Percentiles rank a stretch among this genome's conserved stretches.
Conservation (phyloP, 1,140 invertebrate species). For the Elysia chlorotica region DNA sequence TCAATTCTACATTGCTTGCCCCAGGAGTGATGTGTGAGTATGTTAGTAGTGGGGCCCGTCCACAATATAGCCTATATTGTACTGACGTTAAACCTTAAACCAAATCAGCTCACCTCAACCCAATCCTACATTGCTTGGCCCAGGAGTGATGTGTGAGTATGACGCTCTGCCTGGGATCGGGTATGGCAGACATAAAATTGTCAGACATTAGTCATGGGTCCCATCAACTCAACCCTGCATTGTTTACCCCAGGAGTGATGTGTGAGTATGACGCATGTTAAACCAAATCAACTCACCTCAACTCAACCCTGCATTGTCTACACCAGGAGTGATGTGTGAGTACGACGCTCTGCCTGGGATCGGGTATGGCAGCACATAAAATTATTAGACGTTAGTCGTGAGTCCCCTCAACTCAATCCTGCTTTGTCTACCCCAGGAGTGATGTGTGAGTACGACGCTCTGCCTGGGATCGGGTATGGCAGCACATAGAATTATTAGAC, state of each 20-base stretch:
- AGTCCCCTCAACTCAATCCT: neutral
- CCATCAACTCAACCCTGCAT: neutral
- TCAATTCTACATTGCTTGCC: no score
- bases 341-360: slow-evolving; percentile 62
- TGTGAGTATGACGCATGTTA: neutral
- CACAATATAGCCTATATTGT: no score
- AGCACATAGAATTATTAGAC: slow-evolving; percentile 61
- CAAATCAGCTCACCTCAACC: neutral
- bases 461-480: slow-evolving; percentile 63
- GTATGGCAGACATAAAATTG: neutral
- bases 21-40: no score
- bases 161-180: neutral
- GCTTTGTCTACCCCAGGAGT: slow-evolving; percentile 29
- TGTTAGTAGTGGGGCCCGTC: no score
- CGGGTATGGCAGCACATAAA: neutral
- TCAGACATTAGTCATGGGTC: neutral
- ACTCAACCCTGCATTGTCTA: neutral
- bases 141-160: slow-evolving; percentile 1
- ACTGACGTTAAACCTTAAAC: no score
- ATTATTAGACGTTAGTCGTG: neutral
- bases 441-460: slow-evolving; percentile 63
- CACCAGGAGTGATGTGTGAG: slow-evolving; percentile 55
- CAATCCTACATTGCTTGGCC: no score
- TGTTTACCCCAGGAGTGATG: neutral
- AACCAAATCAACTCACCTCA: neutral